A percentile compares a stretch with the other conserved stretches of the same genome.
phyloP scores from a whole-genome alignment of 2,797 vertebrate species.

The Oreortyx pictus region DNA sequence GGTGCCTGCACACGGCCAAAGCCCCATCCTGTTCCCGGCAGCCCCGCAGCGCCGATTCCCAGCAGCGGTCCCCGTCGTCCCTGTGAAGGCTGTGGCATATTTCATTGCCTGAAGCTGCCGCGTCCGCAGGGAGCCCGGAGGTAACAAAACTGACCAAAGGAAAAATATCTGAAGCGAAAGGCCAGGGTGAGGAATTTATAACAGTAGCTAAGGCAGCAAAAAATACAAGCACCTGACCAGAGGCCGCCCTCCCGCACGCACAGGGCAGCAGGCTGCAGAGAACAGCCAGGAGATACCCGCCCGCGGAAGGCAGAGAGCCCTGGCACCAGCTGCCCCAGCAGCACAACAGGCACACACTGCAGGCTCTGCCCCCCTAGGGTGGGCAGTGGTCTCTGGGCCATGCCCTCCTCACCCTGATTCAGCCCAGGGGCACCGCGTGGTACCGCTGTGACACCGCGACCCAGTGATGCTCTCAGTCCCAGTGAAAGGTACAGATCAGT shows the following conservation, averaged over 20 bases:
- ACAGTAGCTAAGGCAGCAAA: slow-evolving; percentile 73
- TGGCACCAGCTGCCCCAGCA: not conserved
- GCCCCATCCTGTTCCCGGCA: slow-evolving; percentile 51
- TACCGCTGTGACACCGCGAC: not conserved
- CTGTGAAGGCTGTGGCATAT: slow-evolving; percentile 55
- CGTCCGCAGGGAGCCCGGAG: slow-evolving; percentile 69
- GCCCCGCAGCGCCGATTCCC: slow-evolving; percentile 56
- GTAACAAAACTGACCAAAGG: slow-evolving; percentile 69
- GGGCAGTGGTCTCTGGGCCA: not conserved
- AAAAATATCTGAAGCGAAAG: slow-evolving; percentile 67
- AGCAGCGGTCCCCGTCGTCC: slow-evolving; percentile 56
- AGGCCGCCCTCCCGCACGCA: slow-evolving; percentile 30
- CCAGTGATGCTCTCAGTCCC: not conserved
- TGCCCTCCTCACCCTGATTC: not conserved
- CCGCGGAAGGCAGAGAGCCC: rapidly evolving
- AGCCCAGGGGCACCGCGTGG: not conserved
- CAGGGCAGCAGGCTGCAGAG: not conserved
- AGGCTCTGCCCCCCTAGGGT: not conserved
- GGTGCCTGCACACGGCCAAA: not conserved
- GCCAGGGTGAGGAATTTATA: slow-evolving; percentile 69
- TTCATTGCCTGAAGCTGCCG: slow-evolving; percentile 67
- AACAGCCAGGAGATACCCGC: not conserved
- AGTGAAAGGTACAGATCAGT: not conserved
- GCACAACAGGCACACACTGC: not conserved
- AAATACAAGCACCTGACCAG: slow-evolving; percentile 51